A percentile compares a stretch with the other conserved stretches of the same genome.
phyloP scores from a whole-genome alignment of 2,113 vertebrate species.

The Ailuropoda melanoleuca region DNA sequence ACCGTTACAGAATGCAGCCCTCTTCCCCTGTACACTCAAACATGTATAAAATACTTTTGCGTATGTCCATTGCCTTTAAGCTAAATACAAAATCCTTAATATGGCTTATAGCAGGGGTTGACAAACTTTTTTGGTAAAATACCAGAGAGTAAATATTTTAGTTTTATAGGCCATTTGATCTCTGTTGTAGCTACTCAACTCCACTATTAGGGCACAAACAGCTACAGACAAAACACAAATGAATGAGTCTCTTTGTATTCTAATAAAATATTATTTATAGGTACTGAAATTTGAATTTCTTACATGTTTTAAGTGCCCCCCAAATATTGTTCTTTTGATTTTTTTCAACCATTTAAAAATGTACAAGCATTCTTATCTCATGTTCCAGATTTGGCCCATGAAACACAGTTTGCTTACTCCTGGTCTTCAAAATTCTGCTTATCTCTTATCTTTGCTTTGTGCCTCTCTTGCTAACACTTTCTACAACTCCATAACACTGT shows the following conservation, averaged over 20 bases:
- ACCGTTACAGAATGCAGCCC: not conserved
- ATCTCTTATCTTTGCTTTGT: not conserved
- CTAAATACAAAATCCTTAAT: not conserved
- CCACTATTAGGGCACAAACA: not conserved
- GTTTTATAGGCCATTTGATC: not conserved
- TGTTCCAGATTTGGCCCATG: not conserved
- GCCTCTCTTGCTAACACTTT: not conserved
- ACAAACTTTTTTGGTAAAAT: not conserved
- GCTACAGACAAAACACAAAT: not conserved
- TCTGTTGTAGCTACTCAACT: not conserved
- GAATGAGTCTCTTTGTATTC: not conserved
- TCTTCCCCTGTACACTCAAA: not conserved
- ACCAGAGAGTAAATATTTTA: not conserved
- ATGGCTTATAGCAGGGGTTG: not conserved
- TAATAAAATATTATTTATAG: not conserved
- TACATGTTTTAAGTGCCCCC: not conserved
- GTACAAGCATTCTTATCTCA: not conserved
- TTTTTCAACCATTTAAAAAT: not conserved
- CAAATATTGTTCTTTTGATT: not conserved
- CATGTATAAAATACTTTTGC: not conserved
- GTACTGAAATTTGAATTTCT: not conserved
- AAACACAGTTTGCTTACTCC: not conserved
- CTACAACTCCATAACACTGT: not conserved
- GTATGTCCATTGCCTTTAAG: not conserved
- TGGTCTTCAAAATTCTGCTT: not conserved